A percentile compares a stretch with the other conserved stretches of the same genome.
These are phyloP conservation scores for Drosophila nannoptera DNA, from an alignment of 1,140 invertebrate species.

Conservation along the genomic window DNA sequence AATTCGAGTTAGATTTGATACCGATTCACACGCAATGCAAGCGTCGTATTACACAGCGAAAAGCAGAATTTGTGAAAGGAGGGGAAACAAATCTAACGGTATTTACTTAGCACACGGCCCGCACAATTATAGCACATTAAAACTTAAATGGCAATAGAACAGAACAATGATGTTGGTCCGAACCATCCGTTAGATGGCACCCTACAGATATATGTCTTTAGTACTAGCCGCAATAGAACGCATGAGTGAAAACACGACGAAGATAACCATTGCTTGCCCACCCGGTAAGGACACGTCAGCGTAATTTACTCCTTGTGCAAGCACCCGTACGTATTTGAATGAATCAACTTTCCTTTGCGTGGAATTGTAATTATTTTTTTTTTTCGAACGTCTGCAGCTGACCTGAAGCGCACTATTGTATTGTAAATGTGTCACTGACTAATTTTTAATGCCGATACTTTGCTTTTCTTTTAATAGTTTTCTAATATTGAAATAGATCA, in stretches of 20 bases:
- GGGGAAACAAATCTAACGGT: constrained; percentile 13
- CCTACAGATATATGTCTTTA: constrained; percentile 4
- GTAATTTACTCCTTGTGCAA: constrained; percentile 1
- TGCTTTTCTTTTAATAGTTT: neutral
- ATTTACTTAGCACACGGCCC: constrained; percentile 8
- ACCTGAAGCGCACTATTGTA: neutral
- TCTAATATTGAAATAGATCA: neutral
- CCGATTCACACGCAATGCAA: constrained; percentile 10
- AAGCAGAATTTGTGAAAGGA: constrained; percentile 40
- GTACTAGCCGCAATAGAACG: constrained; percentile 1
- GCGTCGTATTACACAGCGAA: constrained; percentile 31
- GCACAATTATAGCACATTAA: constrained; percentile 24
- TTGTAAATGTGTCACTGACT: neutral
- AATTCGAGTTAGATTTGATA: constrained; percentile 19
- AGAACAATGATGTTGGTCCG: neutral
- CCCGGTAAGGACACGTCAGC: constrained; percentile 45
- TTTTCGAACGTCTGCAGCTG: neutral
- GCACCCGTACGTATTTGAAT: constrained; percentile 2
- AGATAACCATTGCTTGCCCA: constrained; percentile 5
- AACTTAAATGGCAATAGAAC: constrained; percentile 15
- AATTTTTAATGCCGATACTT: constrained; percentile 1
- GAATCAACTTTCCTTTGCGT: constrained; percentile 12
- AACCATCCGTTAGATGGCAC: constrained; percentile 21
- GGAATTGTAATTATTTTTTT: constrained; percentile 13
- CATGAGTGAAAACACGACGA: constrained; percentile 11